Evolutionary conservation across 2,888 invertebrate genomes (phyloP).

Genomic region (Hypena proboscidalis): DNA sequence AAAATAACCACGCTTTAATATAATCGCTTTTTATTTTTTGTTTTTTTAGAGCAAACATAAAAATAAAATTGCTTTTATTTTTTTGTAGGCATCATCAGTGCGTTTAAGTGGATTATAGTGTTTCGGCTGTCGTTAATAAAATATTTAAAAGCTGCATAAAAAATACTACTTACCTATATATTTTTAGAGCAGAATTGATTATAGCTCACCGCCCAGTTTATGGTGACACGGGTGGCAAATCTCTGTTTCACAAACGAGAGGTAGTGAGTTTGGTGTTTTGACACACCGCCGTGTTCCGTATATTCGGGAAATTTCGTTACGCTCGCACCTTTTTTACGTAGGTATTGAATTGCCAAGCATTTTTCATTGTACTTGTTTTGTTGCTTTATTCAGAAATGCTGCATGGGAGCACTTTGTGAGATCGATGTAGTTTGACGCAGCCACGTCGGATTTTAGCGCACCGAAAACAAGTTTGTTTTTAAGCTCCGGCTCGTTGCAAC

Average conservation of each 20-base stretch:
- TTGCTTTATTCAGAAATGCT: constrained; percentile 17
- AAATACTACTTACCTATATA: too few relatives aligned
- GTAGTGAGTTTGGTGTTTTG: constrained; percentile 28
- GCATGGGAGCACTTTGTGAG: not conserved
- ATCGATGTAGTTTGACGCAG: not conserved
- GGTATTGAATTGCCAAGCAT: constrained; percentile 18
- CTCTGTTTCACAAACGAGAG: constrained; percentile 32
- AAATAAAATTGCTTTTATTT: not conserved
- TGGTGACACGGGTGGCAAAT: constrained; percentile 43
- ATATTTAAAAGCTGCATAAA: constrained; percentile 29
- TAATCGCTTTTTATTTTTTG: too few relatives aligned
- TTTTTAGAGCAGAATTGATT: constrained; percentile 44
- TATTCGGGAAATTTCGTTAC: constrained; percentile 22
- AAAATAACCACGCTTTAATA: too few relatives aligned
- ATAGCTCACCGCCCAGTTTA: constrained; percentile 48
- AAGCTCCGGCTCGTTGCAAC: too few relatives aligned
- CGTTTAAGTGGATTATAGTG: constrained; percentile 17
- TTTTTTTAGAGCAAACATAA: too few relatives aligned
- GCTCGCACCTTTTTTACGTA: constrained; percentile 12
- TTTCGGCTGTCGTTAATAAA: constrained; percentile 22
- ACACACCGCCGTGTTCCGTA: constrained; percentile 24
- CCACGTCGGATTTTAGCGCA: too few relatives aligned
- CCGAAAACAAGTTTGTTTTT: too few relatives aligned
- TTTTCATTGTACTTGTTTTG: constrained; percentile 22
- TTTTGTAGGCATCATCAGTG: constrained; percentile 1